phyloP scores from a whole-genome alignment of 64 coral and sea anemone species.

The Dendronephthya gigantea region DNA sequence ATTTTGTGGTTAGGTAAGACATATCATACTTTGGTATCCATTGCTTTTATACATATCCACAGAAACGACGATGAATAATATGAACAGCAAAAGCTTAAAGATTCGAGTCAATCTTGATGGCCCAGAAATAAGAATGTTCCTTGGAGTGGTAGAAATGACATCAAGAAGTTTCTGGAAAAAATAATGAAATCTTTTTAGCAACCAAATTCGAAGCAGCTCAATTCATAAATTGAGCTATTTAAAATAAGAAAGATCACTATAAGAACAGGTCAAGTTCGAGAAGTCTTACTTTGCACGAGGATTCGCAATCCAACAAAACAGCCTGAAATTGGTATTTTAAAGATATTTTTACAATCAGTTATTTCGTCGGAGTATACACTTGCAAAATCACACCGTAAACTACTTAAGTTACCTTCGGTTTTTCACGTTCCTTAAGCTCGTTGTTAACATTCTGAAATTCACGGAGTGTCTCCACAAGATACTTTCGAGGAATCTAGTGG shows the following conservation, averaged over 20 bases:
- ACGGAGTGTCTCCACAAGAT: background rate
- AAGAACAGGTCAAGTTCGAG: no score
- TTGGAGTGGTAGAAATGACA: background rate
- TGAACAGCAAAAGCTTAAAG: background rate
- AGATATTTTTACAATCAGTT: no score
- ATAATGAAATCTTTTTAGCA: no score
- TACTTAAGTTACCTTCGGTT: background rate
- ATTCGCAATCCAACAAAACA: background rate
- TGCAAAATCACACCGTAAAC: background rate
- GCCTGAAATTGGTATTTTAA: background rate
- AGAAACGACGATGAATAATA: background rate
- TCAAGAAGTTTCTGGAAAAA: background rate
- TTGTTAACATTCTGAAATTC: background rate
- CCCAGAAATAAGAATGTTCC: background rate
- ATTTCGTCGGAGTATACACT: no score
- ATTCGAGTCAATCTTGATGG: background rate
- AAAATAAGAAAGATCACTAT: no score
- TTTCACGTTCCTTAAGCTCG: background rate
- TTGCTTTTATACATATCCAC: background rate
- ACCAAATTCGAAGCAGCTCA: no score
- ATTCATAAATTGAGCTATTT: no score
- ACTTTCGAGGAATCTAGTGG: background rate
- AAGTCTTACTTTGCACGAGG: background rate
- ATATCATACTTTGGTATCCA: background rate
- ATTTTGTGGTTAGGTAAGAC: no score